Evolutionary conservation across 2,888 invertebrate genomes (phyloP).

Genomic region (Antheraea assamensis): DNA sequence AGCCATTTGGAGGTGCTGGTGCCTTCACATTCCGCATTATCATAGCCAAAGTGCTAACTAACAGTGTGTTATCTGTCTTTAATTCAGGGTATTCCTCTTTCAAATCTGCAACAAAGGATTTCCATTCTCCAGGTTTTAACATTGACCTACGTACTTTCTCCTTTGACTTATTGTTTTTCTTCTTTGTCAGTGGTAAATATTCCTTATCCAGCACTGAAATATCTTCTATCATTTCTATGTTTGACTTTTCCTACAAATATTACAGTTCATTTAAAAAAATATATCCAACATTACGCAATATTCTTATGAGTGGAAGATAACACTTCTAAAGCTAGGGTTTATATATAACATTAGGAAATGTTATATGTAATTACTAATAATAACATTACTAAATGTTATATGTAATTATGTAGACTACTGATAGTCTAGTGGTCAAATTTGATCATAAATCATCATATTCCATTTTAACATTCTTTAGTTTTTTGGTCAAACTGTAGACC

Average conservation of each 20-base stretch:
- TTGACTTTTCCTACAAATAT: background rate
- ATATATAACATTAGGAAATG: too few species aligned
- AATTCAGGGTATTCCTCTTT: conserved; percentile 53
- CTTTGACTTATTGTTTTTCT: background rate
- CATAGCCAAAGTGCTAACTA: conserved; percentile 53
- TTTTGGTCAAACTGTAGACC: too few species aligned
- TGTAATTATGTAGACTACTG: too few species aligned
- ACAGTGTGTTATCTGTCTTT: conserved; percentile 42
- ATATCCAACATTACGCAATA: background rate
- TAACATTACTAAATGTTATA: too few species aligned
- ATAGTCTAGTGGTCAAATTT: too few species aligned
- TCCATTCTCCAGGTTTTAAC: conserved; percentile 38
- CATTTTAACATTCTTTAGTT: too few species aligned
- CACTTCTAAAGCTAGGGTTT: too few species aligned
- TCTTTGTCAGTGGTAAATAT: conserved; percentile 11
- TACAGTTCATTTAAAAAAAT: background rate
- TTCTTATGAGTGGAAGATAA: background rate
- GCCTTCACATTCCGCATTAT: conserved; percentile 58
- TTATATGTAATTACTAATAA: too few species aligned
- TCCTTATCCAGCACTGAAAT: background rate
- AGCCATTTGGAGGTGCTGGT: conserved; percentile 53
- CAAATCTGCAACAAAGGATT: conserved; percentile 60
- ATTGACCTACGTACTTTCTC: conserved; percentile 31
- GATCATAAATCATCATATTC: too few species aligned
- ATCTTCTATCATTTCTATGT: background rate